These are phyloP conservation scores for Hydraecia micacea DNA, from an alignment of 2,888 invertebrate genomes.

Conservation along the genomic window DNA sequence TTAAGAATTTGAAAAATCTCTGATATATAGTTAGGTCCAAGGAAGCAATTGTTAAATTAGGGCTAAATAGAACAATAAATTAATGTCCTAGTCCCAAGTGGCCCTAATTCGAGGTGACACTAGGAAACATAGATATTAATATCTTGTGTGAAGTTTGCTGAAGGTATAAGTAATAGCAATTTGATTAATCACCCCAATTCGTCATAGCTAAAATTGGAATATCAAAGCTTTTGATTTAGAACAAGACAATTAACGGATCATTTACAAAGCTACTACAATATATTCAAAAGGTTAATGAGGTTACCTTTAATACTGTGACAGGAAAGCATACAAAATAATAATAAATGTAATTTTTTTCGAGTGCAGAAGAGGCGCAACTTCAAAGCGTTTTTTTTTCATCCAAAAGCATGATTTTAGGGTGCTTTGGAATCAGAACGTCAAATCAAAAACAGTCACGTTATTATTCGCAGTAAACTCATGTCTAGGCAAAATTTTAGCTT, in stretches of 20 bases:
- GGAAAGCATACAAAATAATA: not conserved
- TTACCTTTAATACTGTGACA: not conserved
- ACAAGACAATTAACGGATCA: not conserved
- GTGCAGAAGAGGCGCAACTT: not conserved
- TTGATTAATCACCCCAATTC: slow-evolving; percentile 46
- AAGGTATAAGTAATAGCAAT: slow-evolving; percentile 54
- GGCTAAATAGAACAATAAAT: slow-evolving; percentile 54
- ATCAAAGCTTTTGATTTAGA: not conserved
- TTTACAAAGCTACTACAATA: not conserved
- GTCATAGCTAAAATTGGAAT: slow-evolving; percentile 33
- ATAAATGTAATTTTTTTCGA: not conserved
- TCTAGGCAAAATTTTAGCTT: slow-evolving; percentile 21
- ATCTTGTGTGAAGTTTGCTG: slow-evolving; percentile 38
- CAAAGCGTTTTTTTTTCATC: slow-evolving; percentile 7
- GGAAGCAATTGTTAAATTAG: slow-evolving; percentile 48
- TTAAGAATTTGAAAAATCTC: not conserved
- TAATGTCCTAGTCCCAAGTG: slow-evolving; percentile 46
- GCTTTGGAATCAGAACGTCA: not conserved
- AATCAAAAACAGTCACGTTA: slow-evolving; percentile 18
- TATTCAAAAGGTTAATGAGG: not conserved
- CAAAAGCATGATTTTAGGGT: not conserved
- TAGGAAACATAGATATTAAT: slow-evolving; percentile 61
- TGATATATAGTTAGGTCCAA: slow-evolving; percentile 12
- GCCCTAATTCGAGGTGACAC: slow-evolving; percentile 58
- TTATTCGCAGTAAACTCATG: not conserved